Percentiles rank a stretch among this genome's conserved stretches.
Evolutionary conservation across 2,113 vertebrate genomes (phyloP).

Genomic region (Eubucco bourcierii): DNA sequence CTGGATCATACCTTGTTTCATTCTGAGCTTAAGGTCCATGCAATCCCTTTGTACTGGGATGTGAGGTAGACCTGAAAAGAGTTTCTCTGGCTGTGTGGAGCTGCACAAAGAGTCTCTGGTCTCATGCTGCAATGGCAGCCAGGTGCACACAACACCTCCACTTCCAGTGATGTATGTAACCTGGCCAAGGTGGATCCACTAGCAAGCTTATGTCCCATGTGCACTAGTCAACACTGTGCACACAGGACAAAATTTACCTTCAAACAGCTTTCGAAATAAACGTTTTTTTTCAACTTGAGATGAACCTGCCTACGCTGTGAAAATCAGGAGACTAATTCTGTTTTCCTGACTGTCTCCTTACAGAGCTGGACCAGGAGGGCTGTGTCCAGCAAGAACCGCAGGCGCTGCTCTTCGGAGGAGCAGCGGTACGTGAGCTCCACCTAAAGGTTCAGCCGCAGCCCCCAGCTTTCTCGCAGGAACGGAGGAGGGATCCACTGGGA

Average conservation of each 20-base stretch:
- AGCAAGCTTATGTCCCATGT: rapidly evolving
- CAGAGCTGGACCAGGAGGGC: not conserved
- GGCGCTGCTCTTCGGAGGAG: not conserved
- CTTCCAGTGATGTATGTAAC: rapidly evolving
- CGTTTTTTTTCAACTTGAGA: not conserved
- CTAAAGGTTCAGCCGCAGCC: constrained; percentile 57
- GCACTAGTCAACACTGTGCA: no score
- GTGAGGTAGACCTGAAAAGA: not conserved
- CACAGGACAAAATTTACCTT: not conserved
- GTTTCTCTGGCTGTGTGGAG: not conserved
- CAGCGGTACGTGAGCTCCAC: constrained; percentile 63
- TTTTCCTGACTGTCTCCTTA: not conserved
- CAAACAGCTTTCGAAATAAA: not conserved
- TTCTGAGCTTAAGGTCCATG: not conserved
- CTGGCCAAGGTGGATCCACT: not conserved
- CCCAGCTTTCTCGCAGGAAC: not conserved
- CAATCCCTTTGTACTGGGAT: not conserved
- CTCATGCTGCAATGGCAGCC: not conserved
- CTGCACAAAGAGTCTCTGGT: not conserved
- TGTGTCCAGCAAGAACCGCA: not conserved
- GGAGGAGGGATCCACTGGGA: not conserved
- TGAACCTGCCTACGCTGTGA: not conserved
- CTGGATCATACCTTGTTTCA: rapidly evolving
- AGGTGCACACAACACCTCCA: not conserved
- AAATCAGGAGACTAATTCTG: not conserved